Base-by-base conservation (phyloP, 2,888 invertebrate species). In the Xanthia icteritia region DNA sequence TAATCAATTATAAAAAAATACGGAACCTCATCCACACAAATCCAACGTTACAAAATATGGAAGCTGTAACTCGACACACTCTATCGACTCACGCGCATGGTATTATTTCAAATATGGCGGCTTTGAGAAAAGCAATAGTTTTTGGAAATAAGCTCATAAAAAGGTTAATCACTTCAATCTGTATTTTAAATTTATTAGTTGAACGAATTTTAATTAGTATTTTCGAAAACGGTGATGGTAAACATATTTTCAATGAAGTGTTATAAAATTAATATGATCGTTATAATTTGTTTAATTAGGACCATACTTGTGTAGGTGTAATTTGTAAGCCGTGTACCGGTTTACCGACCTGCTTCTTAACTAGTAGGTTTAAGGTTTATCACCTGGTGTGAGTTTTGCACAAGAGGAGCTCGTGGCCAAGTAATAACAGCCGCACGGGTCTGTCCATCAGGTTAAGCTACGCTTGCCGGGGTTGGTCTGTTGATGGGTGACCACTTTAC, bases 41-140 rank as follows among this genome's bases (percentile, higher is more conserved):
- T 17, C 73, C 31, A 81, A 67, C 79, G 76, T 73, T 20, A 63
- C 36, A n/a, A 81, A 84, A 76, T 71, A 69, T 83, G 83, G 88
- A 45, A 81, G 82, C 80, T 81, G 89, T 90, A 89, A 89, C 84
- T 88, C 87, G 81, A 85, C 87, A 85, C 89, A 89, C 86, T 80
- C 86, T 78, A 87, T 89, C 78, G 86, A 83, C 79, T 78, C 78
- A 51, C 39, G 82, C 84, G 79, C 78, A 84, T 89, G 81, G 67
- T 86, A 68, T 77, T 73, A 78, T 85, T 83, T 81, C 69, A 89
- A 89, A 90, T 54, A 75, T 73, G 77, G 82, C 77, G 69, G 85
- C 82, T 82, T 77, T 74, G 73, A 66, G 73, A 73, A 81, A 76
- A 75, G 68, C 74, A 76, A 75, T 81, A 73, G 76, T 77, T 85